A percentile compares a stretch with the other conserved stretches of the same genome.
phyloP scores from a whole-genome alignment of 2,113 vertebrate species.

The Tiliqua scincoides region DNA sequence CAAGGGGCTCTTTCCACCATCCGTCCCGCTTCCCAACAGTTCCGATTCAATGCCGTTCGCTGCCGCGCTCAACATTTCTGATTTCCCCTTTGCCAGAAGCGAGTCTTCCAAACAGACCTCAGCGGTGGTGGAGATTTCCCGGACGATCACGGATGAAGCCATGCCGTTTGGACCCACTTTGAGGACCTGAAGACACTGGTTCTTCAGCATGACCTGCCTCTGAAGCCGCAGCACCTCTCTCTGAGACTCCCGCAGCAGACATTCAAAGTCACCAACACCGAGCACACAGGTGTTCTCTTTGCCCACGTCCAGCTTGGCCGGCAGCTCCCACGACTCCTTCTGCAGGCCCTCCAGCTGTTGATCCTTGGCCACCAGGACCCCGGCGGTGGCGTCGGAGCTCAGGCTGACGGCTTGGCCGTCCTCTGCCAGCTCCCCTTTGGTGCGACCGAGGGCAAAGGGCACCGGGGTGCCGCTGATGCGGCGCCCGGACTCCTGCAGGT shows the following conservation, averaged over 20 bases:
- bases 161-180: not conserved
- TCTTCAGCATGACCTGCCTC: conserved; percentile 76
- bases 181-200: conserved; percentile 15
- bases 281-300: conserved; percentile 67
- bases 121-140: not conserved
- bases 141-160: not conserved
- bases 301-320: conserved; percentile 64
- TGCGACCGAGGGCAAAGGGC: conserved; percentile 63
- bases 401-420: conserved; percentile 78
- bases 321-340: conserved; percentile 78
- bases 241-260: conserved; percentile 85
- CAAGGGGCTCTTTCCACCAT: not conserved
- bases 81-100: not conserved
- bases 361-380: conserved; percentile 83
- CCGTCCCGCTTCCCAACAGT: not conserved
- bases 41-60: not conserved
- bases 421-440: conserved; percentile 80
- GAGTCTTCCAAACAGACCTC: not conserved
- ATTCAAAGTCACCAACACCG: conserved; percentile 78
- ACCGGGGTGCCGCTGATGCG: conserved; percentile 75
- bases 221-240: conserved; percentile 87
- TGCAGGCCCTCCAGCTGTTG: conserved; percentile 81
- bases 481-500: conserved; percentile 82
- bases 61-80: not conserved
- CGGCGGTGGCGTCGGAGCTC: conserved; percentile 83